Evolutionary conservation across 2,797 vertebrate species (phyloP).

Genomic region (Microhierax caerulescens): DNA sequence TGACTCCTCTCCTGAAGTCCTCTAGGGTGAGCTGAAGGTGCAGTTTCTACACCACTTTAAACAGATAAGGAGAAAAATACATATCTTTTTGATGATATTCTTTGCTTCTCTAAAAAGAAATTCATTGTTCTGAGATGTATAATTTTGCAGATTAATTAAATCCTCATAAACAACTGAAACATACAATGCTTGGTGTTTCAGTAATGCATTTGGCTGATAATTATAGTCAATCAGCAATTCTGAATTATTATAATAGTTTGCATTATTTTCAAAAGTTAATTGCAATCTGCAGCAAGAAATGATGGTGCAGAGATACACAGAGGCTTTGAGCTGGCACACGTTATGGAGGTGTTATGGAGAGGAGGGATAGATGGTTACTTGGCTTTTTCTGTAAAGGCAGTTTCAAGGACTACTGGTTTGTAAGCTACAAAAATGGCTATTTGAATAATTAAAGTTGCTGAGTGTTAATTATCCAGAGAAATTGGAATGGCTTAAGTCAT

Average conservation of each 20-base stretch:
- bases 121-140: accelerated
- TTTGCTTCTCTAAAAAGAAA: not conserved
- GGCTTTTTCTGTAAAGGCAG: not conserved
- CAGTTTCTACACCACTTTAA: not conserved
- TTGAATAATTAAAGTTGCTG: not conserved
- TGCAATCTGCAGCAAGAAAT: not conserved
- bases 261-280: not conserved
- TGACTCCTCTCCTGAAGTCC: not conserved
- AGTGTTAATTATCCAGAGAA: not conserved
- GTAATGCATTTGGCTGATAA: not conserved
- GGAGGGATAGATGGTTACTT: not conserved
- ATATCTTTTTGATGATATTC: accelerated
- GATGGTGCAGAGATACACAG: not conserved
- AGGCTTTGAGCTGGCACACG: not conserved
- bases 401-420: not conserved
- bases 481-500: not conserved
- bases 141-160: not conserved
- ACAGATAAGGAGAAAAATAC: not conserved
- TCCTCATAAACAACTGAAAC: not conserved
- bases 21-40: not conserved
- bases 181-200: not conserved
- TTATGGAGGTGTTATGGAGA: not conserved
- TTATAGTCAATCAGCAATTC: not conserved
- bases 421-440: not conserved
- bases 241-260: not conserved